Conservation (phyloP, 37 sponge, comb jelly and placozoan species). For the Bolinopsis microptera region DNA sequence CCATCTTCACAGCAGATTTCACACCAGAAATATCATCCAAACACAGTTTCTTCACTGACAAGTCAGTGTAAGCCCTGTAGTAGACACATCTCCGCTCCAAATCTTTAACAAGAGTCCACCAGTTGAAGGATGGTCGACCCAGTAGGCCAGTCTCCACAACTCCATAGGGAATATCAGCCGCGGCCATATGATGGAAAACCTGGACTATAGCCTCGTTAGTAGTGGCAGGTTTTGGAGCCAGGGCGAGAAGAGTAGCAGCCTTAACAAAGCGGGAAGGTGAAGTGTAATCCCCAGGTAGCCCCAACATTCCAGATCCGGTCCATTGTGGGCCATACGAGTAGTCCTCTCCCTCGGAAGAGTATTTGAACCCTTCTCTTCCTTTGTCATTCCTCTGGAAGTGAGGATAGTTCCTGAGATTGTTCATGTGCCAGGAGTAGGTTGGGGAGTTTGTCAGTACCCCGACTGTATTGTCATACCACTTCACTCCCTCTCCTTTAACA, state of each 20-base stretch:
- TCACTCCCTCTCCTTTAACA: neutral
- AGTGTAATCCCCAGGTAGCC: conserved; percentile 3
- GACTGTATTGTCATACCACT: neutral
- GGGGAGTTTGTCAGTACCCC: conserved; percentile 31
- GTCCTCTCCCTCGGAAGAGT: neutral
- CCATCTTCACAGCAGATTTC: neutral
- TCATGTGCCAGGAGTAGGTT: neutral
- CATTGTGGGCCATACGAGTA: neutral
- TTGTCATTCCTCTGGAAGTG: neutral
- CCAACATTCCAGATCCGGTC: neutral
- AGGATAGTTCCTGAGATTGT: neutral
- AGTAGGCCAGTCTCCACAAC: neutral
- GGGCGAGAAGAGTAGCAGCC: neutral
- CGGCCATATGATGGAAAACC: neutral
- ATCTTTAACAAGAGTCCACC: neutral
- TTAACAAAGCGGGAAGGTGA: conserved; percentile 13
- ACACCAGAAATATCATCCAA: neutral
- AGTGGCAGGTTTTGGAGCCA: neutral
- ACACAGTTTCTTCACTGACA: conserved; percentile 8
- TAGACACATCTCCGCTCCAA: neutral
- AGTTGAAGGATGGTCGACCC: neutral
- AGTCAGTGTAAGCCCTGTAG: neutral
- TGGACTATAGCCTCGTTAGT: neutral
- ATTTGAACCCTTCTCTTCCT: neutral
- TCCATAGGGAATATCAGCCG: neutral